Conservation (phyloP, 2,113 vertebrate genomes). For the Cepphus grylle region DNA sequence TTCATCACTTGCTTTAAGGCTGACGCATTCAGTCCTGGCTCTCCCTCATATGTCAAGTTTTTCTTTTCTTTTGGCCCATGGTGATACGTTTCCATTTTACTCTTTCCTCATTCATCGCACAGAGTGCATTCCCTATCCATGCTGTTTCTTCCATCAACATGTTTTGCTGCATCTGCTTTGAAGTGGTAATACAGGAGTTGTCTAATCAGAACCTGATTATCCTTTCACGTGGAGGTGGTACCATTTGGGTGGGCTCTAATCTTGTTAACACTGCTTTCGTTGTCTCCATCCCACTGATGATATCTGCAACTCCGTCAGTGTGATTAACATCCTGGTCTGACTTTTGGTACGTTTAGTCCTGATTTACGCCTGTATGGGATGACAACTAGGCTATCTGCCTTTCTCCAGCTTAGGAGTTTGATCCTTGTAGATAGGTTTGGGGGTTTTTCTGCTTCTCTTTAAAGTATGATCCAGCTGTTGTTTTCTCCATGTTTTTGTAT, state of each 20-base stretch:
- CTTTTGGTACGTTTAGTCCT: background rate
- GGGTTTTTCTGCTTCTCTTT: background rate
- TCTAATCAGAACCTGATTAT: background rate
- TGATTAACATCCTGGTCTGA: background rate
- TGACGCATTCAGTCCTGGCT: background rate
- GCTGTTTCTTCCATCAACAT: background rate
- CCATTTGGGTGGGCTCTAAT: background rate
- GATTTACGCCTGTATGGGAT: background rate
- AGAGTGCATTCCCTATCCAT: background rate
- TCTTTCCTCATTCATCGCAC: background rate
- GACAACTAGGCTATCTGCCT: background rate
- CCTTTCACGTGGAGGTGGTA: background rate
- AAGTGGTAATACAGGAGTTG: background rate
- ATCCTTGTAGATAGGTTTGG: background rate
- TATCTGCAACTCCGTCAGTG: background rate
- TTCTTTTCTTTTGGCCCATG: background rate
- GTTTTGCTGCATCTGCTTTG: background rate
- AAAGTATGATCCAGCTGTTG: background rate
- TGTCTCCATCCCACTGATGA: background rate
- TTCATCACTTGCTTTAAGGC: background rate
- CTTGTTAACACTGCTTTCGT: background rate
- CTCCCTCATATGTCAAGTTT: background rate
- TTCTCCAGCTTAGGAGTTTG: background rate
- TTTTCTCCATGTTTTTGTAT: background rate
- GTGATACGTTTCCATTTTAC: background rate